Evolutionary conservation across 2,888 invertebrate species (phyloP), one percentile per base, ranked within the genome.

Genomic region (Microchrysa polita): DNA sequence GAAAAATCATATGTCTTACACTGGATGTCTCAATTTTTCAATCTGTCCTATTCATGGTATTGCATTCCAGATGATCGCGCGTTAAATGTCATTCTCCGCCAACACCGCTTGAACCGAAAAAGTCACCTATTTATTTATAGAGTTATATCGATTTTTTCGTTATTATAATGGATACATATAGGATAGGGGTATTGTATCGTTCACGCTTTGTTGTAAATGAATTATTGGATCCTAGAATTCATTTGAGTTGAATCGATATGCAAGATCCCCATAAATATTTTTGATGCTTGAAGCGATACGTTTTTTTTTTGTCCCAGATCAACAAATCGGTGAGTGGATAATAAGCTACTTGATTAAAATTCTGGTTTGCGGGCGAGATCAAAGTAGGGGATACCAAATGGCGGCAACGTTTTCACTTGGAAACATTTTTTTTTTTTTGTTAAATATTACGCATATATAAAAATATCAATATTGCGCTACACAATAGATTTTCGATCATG

Each of bases 401-500:
- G 27, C 27, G 27, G 27, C 27, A 34, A 34, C 27, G 27, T 2
- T 5, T 34, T 7, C 27, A 34, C 27, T 48, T 12, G 48, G 14
- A 48, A 48, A n/a, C 42, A 42, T 7, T 22, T 57, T 57, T 57
- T 20, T 57, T 22, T 57, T 57, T 34, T 34, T 60, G 14, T 34
- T n/a, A 61, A 61, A 27, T n/a, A 34, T 40, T 16, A 34, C 60
- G 16, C 4, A n/a, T n/a, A n/a, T n/a, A n/a, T n/a, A n/a, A 59
- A 61, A 14, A 61, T 61, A 40, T 4, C 14, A n/a, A 48, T 12
- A n/a, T n/a, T n/a, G 2, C 12, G 48, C 12, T 40, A 16, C 61
- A 61, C 34, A 12, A 61, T 61, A 34, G 40, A 61, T 61, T 61
- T 61, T 40, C 61, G 61, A 61, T 60, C n/a, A n/a, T n/a, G n/a